A percentile compares a stretch with the other conserved stretches of the same genome.
Conservation (phyloP, 2,797 vertebrate species). For the Odontamblyopus lacepedii region DNA sequence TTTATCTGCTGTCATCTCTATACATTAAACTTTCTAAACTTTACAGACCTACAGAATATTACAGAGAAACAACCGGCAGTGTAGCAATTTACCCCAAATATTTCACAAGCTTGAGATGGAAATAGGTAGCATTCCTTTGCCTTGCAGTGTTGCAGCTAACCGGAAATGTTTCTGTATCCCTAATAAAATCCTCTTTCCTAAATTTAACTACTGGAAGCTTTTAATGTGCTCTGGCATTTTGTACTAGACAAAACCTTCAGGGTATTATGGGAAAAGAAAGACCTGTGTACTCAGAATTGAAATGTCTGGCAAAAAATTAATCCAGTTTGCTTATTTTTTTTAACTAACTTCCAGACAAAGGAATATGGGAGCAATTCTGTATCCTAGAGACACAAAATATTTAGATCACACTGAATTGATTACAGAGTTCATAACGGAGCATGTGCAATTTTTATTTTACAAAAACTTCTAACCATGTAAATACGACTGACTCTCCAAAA, state of each 20-base stretch:
- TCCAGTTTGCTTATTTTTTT: neutral
- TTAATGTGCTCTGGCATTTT: slow-evolving; percentile 9
- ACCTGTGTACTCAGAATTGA: neutral
- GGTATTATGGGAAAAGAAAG: neutral
- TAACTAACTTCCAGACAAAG: neutral
- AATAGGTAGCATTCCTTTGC: neutral
- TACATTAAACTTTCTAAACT: too few relatives aligned
- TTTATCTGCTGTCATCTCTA: too few relatives aligned
- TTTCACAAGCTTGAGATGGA: neutral
- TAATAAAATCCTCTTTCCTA: slow-evolving; percentile 10
- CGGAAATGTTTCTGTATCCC: slow-evolving; percentile 1
- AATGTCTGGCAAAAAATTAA: neutral
- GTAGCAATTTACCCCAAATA: neutral
- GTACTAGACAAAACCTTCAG: neutral
- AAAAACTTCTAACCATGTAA: neutral
- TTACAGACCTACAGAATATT: too few relatives aligned
- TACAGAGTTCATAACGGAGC: neutral
- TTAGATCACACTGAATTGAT: neutral
- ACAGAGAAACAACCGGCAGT: neutral
- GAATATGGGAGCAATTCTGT: neutral
- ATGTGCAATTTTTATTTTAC: neutral
- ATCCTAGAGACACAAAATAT: neutral
- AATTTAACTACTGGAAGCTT: slow-evolving; percentile 14
- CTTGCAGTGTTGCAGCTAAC: neutral
- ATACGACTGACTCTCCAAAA: neutral